Percentiles rank a stretch among this genome's conserved stretches.
These are phyloP conservation scores for Diachasma alloeum DNA, from an alignment of 1,140 invertebrate species.

Conservation along the genomic window DNA sequence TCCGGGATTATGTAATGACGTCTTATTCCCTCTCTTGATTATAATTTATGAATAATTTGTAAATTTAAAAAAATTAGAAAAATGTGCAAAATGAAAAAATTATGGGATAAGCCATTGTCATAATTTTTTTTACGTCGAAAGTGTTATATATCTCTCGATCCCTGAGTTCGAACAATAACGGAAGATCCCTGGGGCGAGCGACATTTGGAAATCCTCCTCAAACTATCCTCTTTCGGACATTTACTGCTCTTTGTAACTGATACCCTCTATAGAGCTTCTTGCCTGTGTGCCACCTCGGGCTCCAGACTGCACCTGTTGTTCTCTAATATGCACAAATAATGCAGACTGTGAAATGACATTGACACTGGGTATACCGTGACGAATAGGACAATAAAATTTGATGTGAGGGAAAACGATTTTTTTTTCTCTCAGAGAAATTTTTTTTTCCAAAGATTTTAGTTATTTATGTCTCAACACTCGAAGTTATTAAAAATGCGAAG, in stretches of 20 bases:
- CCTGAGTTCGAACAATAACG: background rate
- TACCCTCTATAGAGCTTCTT: conserved; percentile 13
- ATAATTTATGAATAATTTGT: background rate
- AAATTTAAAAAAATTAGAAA: background rate
- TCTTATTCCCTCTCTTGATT: too few relatives aligned
- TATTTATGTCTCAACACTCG: too few relatives aligned
- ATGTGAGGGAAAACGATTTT: background rate
- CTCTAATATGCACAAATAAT: background rate
- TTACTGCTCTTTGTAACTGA: conserved; percentile 31
- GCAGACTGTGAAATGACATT: conserved; percentile 13
- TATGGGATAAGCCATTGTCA: background rate
- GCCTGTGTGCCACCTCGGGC: background rate
- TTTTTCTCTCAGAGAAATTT: too few relatives aligned
- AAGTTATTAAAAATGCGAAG: too few relatives aligned
- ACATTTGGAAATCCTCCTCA: conserved; percentile 2
- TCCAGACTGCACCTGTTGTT: conserved; percentile 24
- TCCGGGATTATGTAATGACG: too few relatives aligned
- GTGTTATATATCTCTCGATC: background rate
- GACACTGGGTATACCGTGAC: conserved; percentile 4
- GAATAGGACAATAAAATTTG: background rate
- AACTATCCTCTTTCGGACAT: conserved; percentile 7
- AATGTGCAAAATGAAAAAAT: background rate
- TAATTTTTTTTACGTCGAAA: background rate
- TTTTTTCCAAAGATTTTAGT: background rate
- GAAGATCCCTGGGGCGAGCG: background rate